These are phyloP conservation scores for Hippopotamyrus pictus DNA, from an alignment of 2,797 vertebrate species.

Conservation along the genomic window DNA sequence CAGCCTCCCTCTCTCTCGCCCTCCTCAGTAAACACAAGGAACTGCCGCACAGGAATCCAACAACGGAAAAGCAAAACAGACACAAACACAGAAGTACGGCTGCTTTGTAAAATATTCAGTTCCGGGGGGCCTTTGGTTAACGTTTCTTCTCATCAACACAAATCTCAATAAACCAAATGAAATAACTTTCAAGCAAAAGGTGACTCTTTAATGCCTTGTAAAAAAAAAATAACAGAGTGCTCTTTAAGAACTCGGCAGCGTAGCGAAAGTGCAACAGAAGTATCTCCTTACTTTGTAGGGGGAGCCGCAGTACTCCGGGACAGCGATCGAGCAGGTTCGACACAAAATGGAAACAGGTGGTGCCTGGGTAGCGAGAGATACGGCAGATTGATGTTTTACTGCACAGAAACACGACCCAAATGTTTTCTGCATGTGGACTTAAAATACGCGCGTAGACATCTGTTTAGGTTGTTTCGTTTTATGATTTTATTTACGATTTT, in stretches of 20 bases:
- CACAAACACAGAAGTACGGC: neutral
- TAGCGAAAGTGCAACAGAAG: neutral
- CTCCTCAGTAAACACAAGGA: neutral
- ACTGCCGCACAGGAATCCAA: neutral
- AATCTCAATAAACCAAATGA: conserved; percentile 5
- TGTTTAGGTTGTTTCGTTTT: neutral
- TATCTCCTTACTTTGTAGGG: conserved; percentile 18
- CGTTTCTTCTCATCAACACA: neutral
- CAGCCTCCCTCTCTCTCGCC: neutral
- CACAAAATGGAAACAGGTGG: conserved; percentile 33
- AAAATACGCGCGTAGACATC: neutral
- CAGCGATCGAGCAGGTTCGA: conserved; percentile 17
- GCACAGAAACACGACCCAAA: conserved; percentile 31
- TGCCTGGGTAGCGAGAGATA: conserved; percentile 33
- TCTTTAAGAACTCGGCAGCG: neutral
- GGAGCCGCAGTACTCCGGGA: conserved; percentile 22
- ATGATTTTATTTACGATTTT: neutral
- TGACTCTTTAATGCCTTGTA: neutral
- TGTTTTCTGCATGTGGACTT: conserved; percentile 15
- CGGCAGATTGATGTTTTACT: conserved; percentile 35
- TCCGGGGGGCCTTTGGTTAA: neutral
- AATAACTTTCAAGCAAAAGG: neutral
- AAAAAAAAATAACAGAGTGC: neutral
- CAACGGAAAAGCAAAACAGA: neutral
- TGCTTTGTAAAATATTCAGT: no score